Conservation (phyloP, 2,797 vertebrate species). For the Anguilla megastoma region DNA sequence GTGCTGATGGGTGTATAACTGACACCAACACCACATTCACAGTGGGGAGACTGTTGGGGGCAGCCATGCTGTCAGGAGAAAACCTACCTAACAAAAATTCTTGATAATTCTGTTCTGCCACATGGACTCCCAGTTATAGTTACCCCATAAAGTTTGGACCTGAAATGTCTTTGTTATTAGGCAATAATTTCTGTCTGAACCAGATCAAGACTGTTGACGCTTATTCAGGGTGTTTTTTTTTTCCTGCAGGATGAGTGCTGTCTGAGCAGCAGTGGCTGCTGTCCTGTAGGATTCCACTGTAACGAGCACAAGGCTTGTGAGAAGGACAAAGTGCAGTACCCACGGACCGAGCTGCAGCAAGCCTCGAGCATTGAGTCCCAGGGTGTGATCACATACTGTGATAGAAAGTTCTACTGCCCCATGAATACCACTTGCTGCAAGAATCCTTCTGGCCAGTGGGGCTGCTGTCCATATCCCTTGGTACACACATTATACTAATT, state of each 20-base stretch:
- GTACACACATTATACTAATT: slow-evolving; percentile 49
- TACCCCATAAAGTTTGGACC: not conserved
- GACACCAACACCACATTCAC: not conserved
- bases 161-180: not conserved
- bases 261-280: slow-evolving; percentile 32
- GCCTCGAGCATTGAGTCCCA: not conserved
- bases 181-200: not conserved
- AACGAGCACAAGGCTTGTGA: slow-evolving; percentile 28
- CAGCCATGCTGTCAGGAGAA: not conserved
- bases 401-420: slow-evolving; percentile 60
- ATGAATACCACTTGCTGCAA: slow-evolving; percentile 62
- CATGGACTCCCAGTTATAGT: not conserved
- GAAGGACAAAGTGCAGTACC: slow-evolving; percentile 37
- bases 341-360: slow-evolving; percentile 42
- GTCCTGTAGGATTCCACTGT: slow-evolving; percentile 37
- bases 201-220: too few species aligned
- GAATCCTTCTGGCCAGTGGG: slow-evolving; percentile 50
- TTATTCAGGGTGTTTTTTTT: not conserved
- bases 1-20: not conserved
- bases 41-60: not conserved
- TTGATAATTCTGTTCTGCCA: not conserved
- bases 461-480: slow-evolving; percentile 68
- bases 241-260: slow-evolving; percentile 39
- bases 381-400: slow-evolving; percentile 59
- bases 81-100: not conserved